Evolutionary conservation across 2,888 invertebrate genomes (phyloP), one percentile per base, ranked within the genome.

Genomic region (Hirtodrosophila histrioides): DNA sequence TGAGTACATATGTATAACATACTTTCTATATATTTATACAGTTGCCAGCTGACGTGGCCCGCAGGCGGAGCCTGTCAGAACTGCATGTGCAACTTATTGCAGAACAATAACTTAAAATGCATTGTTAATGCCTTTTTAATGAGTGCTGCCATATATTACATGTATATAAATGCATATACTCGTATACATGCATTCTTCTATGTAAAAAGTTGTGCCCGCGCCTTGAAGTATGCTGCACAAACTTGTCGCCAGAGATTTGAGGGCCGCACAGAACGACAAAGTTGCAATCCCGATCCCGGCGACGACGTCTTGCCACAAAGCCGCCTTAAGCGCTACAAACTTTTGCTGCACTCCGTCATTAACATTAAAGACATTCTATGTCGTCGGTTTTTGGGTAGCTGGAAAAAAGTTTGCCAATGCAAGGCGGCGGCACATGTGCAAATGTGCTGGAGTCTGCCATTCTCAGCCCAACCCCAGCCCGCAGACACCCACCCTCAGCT

Each of bases 91-190:
- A 66, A 77, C 77, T 71, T 80, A 64, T 74, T 79, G 80, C 67
- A 65, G 57, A 67, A 73, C 78, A 69, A 78, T 76, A 75, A 76
- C 78, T 82, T 81, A 72, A 77, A 79, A 75, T 82, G 75, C 69
- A 77, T 81, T 69, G 77, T 81, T 86, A 83, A 83, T 83, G 83
- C 78, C 80, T 74, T 83, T 83, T 83, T 83, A 83, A 83, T 86
- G 86, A 83, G 82, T 63, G 70, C 50, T 53, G n/a, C 62, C 72
- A 69, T 56, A 57, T 55, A 68, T 46, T 29, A 69, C 27, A 54
- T 24, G 5, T 36, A 37, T 9, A 10, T 54, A 12, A 33, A 36
- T 43, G 31, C 46, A 12, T 17, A 24, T 27, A 27, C 6, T 27
- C 17, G 17, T 27, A 27, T 27, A 5, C 6, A 27, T 27, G 6